Percentiles rank a stretch among this genome's conserved stretches.
Conservation (phyloP, 2,888 invertebrate species). For the Thereva unica region DNA sequence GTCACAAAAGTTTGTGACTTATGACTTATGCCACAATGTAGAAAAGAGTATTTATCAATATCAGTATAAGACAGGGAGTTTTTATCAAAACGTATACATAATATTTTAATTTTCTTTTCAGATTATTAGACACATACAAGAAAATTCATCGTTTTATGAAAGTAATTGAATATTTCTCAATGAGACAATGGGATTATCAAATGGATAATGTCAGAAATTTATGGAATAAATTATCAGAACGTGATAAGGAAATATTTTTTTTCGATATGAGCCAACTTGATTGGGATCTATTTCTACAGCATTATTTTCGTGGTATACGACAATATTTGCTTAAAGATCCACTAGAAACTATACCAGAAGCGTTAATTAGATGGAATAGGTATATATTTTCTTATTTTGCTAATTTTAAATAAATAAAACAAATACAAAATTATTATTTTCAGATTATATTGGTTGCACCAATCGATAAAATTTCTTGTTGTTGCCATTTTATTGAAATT, state of each 20-base stretch:
- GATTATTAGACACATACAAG: conserved; percentile 74
- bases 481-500: conserved; percentile 45
- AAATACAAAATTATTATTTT: conserved; percentile 44
- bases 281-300: conserved; percentile 73
- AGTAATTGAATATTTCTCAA: conserved; percentile 78
- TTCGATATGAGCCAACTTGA: conserved; percentile 73
- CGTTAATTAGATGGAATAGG: conserved; percentile 65
- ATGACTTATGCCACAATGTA: no score
- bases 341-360: conserved; percentile 71
- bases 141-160: conserved; percentile 75
- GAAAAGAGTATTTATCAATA: background rate
- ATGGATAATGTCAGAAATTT: conserved; percentile 66
- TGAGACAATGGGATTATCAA: conserved; percentile 74
- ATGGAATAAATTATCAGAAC: conserved; percentile 62
- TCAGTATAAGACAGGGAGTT: background rate
- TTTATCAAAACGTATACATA: no score
- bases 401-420: background rate
- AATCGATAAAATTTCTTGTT: conserved; percentile 56
- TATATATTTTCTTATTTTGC: conserved; percentile 45
- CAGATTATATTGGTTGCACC: conserved; percentile 61
- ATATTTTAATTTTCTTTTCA: conserved; percentile 56
- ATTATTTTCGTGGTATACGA: conserved; percentile 72
- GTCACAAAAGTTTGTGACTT: no score
- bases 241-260: conserved; percentile 68
- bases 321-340: conserved; percentile 81